phyloP scores from a whole-genome alignment of 2,113 vertebrate species.

The Chaetorhynchus papuensis region DNA sequence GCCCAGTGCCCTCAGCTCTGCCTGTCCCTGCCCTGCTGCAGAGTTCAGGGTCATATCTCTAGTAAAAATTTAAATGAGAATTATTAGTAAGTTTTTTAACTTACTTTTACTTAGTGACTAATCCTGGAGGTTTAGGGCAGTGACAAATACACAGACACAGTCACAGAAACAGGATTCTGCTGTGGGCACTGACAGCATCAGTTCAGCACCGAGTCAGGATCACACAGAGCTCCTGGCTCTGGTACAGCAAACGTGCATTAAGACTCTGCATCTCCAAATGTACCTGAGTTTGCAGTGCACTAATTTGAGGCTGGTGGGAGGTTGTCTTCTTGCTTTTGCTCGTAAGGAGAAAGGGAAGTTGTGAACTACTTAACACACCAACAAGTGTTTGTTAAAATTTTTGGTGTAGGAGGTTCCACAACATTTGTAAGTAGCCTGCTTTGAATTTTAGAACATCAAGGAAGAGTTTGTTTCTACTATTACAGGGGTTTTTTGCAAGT shows the following conservation, averaged over 20 bases:
- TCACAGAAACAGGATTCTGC: not conserved
- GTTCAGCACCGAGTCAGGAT: not conserved
- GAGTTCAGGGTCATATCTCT: not conserved
- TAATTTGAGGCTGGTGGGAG: not conserved
- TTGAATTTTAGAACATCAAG: not conserved
- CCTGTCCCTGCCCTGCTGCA: not conserved
- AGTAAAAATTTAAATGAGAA: not conserved
- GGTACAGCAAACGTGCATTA: not conserved
- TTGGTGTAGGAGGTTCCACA: not conserved
- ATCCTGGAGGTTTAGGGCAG: not conserved
- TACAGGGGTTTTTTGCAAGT: rapidly evolving
- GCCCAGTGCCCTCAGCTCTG: not conserved
- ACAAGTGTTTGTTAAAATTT: not conserved
- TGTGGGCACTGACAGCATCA: not conserved
- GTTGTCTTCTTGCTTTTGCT: not conserved
- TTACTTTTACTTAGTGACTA: not conserved
- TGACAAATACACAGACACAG: not conserved
- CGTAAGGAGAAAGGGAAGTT: not conserved
- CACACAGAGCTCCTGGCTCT: not conserved
- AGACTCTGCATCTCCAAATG: not conserved
- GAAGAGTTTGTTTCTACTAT: not conserved
- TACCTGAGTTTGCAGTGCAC: not conserved
- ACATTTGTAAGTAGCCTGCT: not conserved
- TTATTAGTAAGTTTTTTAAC: not conserved
- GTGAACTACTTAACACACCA: not conserved